phyloP scores from a whole-genome alignment of 2,113 vertebrate species.

The Dipodomys ordii region DNA sequence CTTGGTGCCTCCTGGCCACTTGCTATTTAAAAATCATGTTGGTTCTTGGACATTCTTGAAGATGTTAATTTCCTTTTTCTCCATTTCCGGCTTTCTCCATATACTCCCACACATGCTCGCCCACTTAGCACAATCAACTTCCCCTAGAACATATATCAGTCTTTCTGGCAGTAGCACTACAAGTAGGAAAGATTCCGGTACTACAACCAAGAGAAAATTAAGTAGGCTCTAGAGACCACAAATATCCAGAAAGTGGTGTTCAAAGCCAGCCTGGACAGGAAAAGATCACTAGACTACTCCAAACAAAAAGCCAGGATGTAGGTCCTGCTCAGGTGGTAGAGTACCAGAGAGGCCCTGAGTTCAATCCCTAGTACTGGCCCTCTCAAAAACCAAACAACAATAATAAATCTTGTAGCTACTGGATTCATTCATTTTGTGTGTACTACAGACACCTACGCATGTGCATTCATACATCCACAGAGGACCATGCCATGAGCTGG shows the following conservation, averaged over 20 bases:
- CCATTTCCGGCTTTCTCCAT: background rate
- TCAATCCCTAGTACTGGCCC: too few species aligned
- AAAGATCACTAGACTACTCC: too few species aligned
- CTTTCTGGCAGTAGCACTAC: background rate
- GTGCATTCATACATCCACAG: background rate
- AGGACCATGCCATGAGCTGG: background rate
- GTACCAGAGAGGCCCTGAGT: too few species aligned
- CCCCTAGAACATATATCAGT: background rate
- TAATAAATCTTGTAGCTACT: too few species aligned
- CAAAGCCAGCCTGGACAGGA: too few species aligned
- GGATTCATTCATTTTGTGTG: background rate
- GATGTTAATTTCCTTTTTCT: background rate
- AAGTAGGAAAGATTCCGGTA: background rate
- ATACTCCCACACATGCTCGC: background rate
- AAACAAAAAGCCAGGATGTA: too few species aligned
- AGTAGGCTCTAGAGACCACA: background rate
- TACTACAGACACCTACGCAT: too few species aligned
- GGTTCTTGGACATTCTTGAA: background rate
- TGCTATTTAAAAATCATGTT: background rate
- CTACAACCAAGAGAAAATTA: constrained; percentile 5
- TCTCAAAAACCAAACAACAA: too few species aligned
- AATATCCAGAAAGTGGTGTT: too few species aligned
- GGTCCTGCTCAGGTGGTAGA: too few species aligned
- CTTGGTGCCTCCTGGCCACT: background rate
- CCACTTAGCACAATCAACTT: background rate